Percentiles rank a stretch among this genome's conserved stretches.
These are phyloP conservation scores for Platichthys stellatus DNA, from an alignment of 2,113 vertebrate species.

Conservation along the genomic window DNA sequence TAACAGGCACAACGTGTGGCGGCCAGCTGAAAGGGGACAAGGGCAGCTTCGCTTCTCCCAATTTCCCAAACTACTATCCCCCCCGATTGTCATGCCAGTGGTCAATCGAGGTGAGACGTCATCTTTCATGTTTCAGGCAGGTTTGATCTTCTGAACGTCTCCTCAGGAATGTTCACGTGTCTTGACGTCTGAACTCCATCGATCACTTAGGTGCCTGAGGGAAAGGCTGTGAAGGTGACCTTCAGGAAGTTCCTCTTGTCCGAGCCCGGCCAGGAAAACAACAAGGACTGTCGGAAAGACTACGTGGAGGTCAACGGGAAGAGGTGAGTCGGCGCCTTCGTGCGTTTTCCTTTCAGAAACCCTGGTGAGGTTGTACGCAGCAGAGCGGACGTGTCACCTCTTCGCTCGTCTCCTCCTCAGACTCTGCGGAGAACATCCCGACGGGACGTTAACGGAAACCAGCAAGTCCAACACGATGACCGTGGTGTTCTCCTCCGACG, in stretches of 20 bases:
- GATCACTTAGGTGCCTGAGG: constrained; percentile 82
- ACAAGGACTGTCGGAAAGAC: constrained; percentile 84
- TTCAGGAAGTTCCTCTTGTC: constrained; percentile 88
- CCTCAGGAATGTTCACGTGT: neutral
- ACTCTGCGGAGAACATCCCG: constrained; percentile 82
- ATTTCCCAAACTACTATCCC: constrained; percentile 91
- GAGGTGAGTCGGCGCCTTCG: constrained; percentile 79
- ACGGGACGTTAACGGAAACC: constrained; percentile 72
- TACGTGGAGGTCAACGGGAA: constrained; percentile 85
- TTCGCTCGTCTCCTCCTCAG: constrained; percentile 66
- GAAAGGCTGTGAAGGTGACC: constrained; percentile 84
- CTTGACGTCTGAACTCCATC: neutral
- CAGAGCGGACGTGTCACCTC: neutral
- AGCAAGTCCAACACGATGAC: constrained; percentile 80
- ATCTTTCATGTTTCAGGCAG: neutral
- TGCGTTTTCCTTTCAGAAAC: neutral
- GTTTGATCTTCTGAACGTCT: neutral
- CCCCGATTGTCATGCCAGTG: constrained; percentile 85
- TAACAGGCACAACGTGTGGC: constrained; percentile 77
- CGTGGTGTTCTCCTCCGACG: constrained; percentile 86
- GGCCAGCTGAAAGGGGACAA: constrained; percentile 69
- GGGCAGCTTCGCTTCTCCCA: constrained; percentile 87
- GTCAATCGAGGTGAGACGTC: constrained; percentile 87
- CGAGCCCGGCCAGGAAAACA: constrained; percentile 54
- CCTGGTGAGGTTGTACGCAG: neutral